Evolutionary conservation across 2,113 vertebrate species (phyloP), one percentile per base, ranked within the genome.

Genomic region (human (Homo sapiens)): DNA sequence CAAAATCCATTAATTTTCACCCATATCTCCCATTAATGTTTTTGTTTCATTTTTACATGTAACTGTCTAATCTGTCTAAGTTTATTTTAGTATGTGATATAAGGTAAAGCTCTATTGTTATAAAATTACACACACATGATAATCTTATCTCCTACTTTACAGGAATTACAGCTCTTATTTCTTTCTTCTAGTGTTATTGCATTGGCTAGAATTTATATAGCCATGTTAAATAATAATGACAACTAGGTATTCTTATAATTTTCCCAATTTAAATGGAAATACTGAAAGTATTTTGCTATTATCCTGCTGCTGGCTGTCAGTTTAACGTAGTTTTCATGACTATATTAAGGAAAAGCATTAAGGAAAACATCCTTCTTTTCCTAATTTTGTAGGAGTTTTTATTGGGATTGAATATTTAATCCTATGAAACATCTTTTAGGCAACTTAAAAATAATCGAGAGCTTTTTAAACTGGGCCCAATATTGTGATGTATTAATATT

Each of bases 151-250:
- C 5, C 38, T 84, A 3, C 73, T 93, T 94, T 83, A 17, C 3
- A 64, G 35, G 75, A 90, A 50, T 66, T 93, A 43, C 5, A 95
- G 27, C 16, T 90, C 86, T 81, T 52, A 17, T 82, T 96, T 86
- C 52, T 90, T 70, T 89, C 17, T 88, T 84, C n/a, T 76, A n/a
- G n/a, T 87, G 45, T 80, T 93, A 91, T 38, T 75, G 8, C 32
- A 43, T 78, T 89, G 68, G 64, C 82, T 97, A 78, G 75, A 86
- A 81, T 97, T 83, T 90, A 52, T 66, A 45, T 18, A 81, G 25
- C 18, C 25, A 1, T 73, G 9, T 82, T 83, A 76, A 81, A 64
- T 82, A 81, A 32, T 66, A 86, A 66, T 78, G 64, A 11, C 59
- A 86, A 73, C 91, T 55, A 90, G 4, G 22, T 38, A 7, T 78